Conservation (phyloP, 2,113 vertebrate genomes). For the Micronisus gabar region DNA sequence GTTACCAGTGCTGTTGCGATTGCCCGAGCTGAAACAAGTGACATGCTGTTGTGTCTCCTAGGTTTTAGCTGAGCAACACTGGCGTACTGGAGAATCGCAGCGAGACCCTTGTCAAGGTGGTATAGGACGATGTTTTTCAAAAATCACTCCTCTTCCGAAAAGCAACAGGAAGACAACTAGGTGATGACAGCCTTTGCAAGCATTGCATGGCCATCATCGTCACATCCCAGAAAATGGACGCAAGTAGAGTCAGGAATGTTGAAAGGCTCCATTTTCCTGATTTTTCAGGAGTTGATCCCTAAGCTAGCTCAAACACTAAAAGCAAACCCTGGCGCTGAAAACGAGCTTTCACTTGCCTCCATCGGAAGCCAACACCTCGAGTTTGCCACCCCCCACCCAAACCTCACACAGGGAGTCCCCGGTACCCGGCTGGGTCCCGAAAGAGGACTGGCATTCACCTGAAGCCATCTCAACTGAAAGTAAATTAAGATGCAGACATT, state of each 20-base stretch:
- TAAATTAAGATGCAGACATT: not conserved
- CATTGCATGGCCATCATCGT: not conserved
- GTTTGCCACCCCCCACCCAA: not conserved
- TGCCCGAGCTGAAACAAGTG: too few species aligned
- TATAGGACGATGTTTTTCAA: not conserved
- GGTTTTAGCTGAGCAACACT: accelerated
- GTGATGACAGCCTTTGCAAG: not conserved
- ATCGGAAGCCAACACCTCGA: not conserved
- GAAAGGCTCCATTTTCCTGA: accelerated
- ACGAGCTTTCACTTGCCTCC: not conserved
- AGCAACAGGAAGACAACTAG: accelerated
- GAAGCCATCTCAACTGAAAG: not conserved
- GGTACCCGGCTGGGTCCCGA: not conserved
- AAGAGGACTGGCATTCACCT: accelerated
- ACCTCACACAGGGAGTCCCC: accelerated
- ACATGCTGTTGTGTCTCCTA: accelerated
- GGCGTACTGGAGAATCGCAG: not conserved
- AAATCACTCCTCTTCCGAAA: not conserved
- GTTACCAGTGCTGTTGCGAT: accelerated
- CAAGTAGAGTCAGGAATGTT: accelerated
- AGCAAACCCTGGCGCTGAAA: accelerated
- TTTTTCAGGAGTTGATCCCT: too few species aligned
- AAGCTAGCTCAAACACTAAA: not conserved
- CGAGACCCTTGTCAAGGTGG: not conserved
- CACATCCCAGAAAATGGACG: accelerated